Base-by-base conservation (phyloP, 2,888 invertebrate genomes). In the Phortica magna region DNA sequence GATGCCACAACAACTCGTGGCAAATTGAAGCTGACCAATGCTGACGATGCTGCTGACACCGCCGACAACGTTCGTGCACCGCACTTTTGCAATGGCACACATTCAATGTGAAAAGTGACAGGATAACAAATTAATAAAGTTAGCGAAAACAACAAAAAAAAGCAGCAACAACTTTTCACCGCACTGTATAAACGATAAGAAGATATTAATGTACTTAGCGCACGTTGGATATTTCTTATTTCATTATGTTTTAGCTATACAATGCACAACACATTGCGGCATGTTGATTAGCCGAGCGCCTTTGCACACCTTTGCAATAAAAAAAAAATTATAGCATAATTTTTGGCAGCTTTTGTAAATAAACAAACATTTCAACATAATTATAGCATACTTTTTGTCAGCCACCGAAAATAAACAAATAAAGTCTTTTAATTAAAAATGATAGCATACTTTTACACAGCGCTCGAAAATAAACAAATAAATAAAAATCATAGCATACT, bases 71-170 rank as follows among this genome's bases (percentile, higher is more conserved):
- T 61, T 22, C 61, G 9, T n/a, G 12, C 19, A 61, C 61, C 61
- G 22, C 61, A 61, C 31, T 65, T 71, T 71, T 80, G 76, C 73
- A 80, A 78, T 76, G 76, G 76, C 78, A 75, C 72, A 70, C 80
- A 80, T 79, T 80, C 81, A 84, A 79, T 82, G 80, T 81, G 79
- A 78, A 82, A 83, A 86, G 83, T 81, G 88, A 88, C 85, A 84
- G 87, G 79, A 79, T 83, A 88, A 83, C 87, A 85, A 88, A 85
- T 85, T 85, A 88, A 86, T 86, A 84, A 85, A 86, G 83, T 88
- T 85, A 77, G 80, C 73, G 77, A 78, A 79, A 78, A 81, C 31
- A 31, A 31, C 2, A 31, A 31, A 31, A 31, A 31, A 31, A 31
- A 31, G 3, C 1, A 12, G 48, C 48, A 9, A 48, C 48, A 48